Conservation (phyloP, 2,888 invertebrate species). For the Mesorhabditis belari region DNA sequence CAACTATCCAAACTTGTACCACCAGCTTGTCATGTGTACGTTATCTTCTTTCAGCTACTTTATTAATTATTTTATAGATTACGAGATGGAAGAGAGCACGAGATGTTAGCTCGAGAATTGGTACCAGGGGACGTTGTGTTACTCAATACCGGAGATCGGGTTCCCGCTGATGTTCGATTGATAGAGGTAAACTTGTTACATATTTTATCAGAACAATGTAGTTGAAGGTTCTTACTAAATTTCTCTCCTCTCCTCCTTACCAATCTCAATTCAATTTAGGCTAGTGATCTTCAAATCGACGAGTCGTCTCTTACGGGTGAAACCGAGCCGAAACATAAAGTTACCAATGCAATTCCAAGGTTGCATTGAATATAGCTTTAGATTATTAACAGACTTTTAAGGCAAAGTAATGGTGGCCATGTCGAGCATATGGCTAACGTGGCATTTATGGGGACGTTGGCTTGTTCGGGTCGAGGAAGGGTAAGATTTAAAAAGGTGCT, state of each 20-base stretch:
- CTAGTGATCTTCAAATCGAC: conserved; percentile 74
- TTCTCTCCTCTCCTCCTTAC: no score
- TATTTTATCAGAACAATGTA: no score
- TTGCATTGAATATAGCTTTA: not conserved
- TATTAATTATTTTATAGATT: conserved; percentile 25
- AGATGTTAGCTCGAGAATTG: conserved; percentile 78
- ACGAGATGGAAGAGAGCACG: conserved; percentile 42
- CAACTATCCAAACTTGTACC: conserved; percentile 94
- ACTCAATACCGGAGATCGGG: conserved; percentile 85
- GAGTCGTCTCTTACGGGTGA: conserved; percentile 98
- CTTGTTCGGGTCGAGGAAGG: conserved; percentile 89
- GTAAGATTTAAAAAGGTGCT: conserved; percentile 58
- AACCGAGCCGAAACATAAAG: conserved; percentile 75
- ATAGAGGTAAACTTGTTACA: not conserved
- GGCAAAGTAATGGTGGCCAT: conserved; percentile 15
- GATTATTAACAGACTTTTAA: conserved; percentile 1
- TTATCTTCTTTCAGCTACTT: not conserved
- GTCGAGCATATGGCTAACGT: conserved; percentile 64
- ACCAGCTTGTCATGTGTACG: conserved; percentile 66
- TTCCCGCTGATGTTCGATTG: conserved; percentile 54
- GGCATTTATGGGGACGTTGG: conserved; percentile 95
- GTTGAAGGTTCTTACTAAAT: no score
- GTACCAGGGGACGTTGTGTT: conserved; percentile 94
- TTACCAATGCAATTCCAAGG: conserved; percentile 24
- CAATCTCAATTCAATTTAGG: no score